These are phyloP conservation scores for Nothocercus julius DNA, from an alignment of 2,113 vertebrate species.

Conservation along the genomic window DNA sequence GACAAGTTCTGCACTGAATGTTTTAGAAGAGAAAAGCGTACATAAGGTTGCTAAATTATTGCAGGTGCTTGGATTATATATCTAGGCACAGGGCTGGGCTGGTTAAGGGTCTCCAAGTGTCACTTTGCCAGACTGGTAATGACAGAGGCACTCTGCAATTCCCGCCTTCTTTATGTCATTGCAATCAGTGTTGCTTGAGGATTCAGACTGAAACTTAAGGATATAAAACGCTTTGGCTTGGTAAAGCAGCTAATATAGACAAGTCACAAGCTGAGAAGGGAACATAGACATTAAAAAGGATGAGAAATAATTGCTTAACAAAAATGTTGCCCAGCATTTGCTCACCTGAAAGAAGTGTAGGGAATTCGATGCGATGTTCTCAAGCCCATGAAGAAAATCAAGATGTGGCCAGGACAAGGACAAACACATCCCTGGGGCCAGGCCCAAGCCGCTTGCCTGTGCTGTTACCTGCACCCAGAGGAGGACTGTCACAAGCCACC, in stretches of 20 bases:
- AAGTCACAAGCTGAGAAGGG: neutral
- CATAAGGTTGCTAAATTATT: neutral
- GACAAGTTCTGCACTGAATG: rapidly evolving
- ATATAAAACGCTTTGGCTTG: neutral
- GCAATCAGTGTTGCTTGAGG: neutral
- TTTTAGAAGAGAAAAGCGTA: neutral
- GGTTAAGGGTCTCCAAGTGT: neutral
- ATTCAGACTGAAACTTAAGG: neutral
- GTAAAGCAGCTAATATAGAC: neutral
- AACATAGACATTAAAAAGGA: neutral
- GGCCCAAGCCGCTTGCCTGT: neutral
- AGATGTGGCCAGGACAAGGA: neutral
- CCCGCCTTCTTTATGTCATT: neutral
- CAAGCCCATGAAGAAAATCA: neutral
- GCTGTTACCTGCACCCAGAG: neutral
- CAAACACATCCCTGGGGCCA: neutral
- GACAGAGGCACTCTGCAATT: neutral
- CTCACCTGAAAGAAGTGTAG: neutral
- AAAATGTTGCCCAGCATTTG: neutral
- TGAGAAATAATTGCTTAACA: constrained; percentile 15
- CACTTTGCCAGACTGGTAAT: neutral
- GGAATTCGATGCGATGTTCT: neutral
- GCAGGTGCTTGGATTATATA: constrained; percentile 23
- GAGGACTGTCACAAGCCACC: neutral
- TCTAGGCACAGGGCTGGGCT: constrained; percentile 28